Base-by-base conservation (phyloP, 1,140 invertebrate genomes). In the Drosophila rhopaloa region DNA sequence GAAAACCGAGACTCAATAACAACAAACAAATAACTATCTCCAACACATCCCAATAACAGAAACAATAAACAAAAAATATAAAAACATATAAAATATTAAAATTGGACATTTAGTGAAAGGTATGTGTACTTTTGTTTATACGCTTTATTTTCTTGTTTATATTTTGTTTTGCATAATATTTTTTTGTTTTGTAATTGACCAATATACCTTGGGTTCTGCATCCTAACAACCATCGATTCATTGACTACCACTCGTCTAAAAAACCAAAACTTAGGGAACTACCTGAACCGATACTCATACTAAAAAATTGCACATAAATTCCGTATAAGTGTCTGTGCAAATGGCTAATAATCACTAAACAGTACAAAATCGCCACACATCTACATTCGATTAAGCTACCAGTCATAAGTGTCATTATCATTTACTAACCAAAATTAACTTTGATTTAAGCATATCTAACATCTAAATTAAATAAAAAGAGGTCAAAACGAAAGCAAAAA, bases 41-140 rank as follows among this genome's bases (percentile, higher is more conserved):
- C 58, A 55, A 47, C 35, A 68, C 29, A 57, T 54, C 48, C 19
- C 44, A 65, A 54, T 47, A 43, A 58, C 55, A 13, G 43, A 57
- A 67, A 48, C 19, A 50, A 62, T 37, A 60, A 55, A 41, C 27
- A 56, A 58, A 60, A 53, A 13, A 68, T 4, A 62, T 44, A 59
- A 58, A 57, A 35, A 76, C 37, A 61, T 66, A 58, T 37, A 65
- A 55, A 41, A 61, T 41, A 29, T 47, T 60, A 53, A 59, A 71
- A 89, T 89, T 84, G 84, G 84, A 88, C 73, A 62, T 80, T 76
- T 88, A 88, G 83, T 88, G 83, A 84, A 88, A 88, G 83, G 83
- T 88, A 88, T 88, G 83, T 88, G 83, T 88, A 88, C 83, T 66
- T 88, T 86, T 77, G 53, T 82, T 86, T 76, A 85, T 76, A 41